phyloP scores from a whole-genome alignment of 2,113 vertebrate species.

The Salvator merianae region DNA sequence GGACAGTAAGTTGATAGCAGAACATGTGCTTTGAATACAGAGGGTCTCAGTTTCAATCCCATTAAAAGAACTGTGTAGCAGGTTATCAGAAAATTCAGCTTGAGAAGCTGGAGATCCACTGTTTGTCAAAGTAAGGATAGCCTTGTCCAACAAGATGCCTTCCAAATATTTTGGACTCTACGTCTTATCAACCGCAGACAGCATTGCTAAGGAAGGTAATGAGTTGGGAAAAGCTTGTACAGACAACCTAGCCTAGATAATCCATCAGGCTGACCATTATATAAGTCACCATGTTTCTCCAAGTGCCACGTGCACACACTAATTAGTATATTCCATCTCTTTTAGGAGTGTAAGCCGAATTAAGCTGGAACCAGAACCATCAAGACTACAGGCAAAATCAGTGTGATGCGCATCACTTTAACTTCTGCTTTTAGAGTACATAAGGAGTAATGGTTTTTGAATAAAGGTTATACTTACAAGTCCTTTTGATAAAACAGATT shows the following conservation, averaged over 20 bases:
- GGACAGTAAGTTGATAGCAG: too few relatives aligned
- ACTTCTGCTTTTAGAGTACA: neutral
- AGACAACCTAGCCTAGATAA: too few relatives aligned
- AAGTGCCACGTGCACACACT: neutral
- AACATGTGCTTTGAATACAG: neutral
- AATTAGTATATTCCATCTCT: neutral
- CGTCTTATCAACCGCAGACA: too few relatives aligned
- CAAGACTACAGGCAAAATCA: neutral
- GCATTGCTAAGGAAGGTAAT: too few relatives aligned
- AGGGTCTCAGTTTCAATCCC: neutral
- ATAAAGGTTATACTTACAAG: constrained; percentile 80
- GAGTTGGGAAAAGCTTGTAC: too few relatives aligned
- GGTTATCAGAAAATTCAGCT: neutral
- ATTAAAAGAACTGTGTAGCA: neutral
- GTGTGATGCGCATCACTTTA: neutral
- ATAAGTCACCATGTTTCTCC: neutral
- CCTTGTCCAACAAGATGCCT: too few relatives aligned
- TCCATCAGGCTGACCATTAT: neutral
- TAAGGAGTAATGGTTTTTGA: neutral
- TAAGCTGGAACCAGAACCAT: neutral
- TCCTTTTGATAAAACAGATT: constrained; percentile 90
- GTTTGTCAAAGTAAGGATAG: neutral
- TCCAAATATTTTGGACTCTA: too few relatives aligned
- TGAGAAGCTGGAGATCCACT: neutral
- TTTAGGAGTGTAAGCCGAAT: neutral